Evolutionary conservation across 53 echinoderm and acorn worm genomes (phyloP), one percentile per base, ranked within the genome.

Genomic region (Henricia sp.): DNA sequence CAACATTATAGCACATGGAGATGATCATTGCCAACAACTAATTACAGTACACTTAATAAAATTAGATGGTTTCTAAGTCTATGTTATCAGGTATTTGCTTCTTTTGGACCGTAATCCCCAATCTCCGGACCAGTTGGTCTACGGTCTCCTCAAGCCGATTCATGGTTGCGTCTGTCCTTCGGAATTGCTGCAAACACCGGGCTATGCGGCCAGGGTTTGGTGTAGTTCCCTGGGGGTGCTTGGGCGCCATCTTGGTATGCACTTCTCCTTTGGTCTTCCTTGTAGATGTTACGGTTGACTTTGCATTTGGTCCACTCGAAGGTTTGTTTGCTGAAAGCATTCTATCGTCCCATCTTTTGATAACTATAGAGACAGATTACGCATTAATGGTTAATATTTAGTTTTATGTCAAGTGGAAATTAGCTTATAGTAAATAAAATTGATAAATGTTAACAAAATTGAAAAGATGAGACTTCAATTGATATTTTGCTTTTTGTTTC

Each of bases 11-110:
- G n/a, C n/a, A n/a, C n/a, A n/a, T n/a, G n/a, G n/a, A n/a, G n/a
- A n/a, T n/a, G n/a, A n/a, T n/a, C n/a, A n/a, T n/a, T n/a, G n/a
- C n/a, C n/a, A n/a, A n/a, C n/a, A n/a, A n/a, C n/a, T n/a, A n/a
- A n/a, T n/a, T n/a, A n/a, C n/a, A n/a, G n/a, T n/a, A 53, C 19
- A 53, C 19, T 53, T 5, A 17, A 19, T 5, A 3, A 23, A 26
- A 26, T 70, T 46, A 70, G 44, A 70, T 70, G 16, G 70, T 70
- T 21, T 48, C 48, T 5, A 25, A 4, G 70, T 70, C 29, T 50
- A 46, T 50, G 9, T 70, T 44, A 20, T 42, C 37, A 37, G 67
- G 53, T 4, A 26, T 58, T 25, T 19, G 8, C 27, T 58, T 12
- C 25, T 3, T 23, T 4, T 27, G 10, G 0, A 69, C 25, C 3